phyloP scores from a whole-genome alignment of 2,113 vertebrate species.

The Myotis lucifugus region DNA sequence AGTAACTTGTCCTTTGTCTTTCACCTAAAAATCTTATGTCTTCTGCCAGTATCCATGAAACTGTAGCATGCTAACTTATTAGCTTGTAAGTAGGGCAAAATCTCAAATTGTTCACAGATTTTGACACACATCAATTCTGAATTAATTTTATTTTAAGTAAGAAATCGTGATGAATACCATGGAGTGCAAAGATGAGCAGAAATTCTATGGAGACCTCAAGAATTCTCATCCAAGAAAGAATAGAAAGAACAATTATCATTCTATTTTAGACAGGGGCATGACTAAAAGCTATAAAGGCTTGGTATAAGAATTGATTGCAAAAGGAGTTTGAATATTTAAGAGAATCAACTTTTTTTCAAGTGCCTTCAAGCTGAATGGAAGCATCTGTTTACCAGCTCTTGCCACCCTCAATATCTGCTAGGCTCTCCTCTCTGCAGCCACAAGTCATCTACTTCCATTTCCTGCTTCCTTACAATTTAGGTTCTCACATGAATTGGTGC shows the following conservation, averaged over 20 bases:
- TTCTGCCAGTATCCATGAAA: neutral
- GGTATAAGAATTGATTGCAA: neutral
- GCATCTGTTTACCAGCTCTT: neutral
- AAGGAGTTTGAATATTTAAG: neutral
- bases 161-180: neutral
- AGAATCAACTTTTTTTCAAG: neutral
- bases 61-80: neutral
- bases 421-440: neutral
- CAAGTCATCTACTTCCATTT: neutral
- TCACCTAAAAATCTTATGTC: neutral
- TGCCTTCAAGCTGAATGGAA: neutral
- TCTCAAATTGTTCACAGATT: neutral
- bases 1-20: neutral
- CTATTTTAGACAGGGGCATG: neutral
- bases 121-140: slow-evolving; percentile 8
- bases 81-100: neutral
- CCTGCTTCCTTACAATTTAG: neutral
- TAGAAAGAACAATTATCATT: neutral
- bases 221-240: slow-evolving; percentile 32
- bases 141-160: slow-evolving; percentile 43
- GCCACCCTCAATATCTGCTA: too few relatives aligned
- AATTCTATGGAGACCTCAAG: neutral
- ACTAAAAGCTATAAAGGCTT: neutral
- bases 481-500: neutral
- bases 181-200: neutral